Evolutionary conservation across 2,888 invertebrate species (phyloP).

Genomic region (Drosophila macrothrix): DNA sequence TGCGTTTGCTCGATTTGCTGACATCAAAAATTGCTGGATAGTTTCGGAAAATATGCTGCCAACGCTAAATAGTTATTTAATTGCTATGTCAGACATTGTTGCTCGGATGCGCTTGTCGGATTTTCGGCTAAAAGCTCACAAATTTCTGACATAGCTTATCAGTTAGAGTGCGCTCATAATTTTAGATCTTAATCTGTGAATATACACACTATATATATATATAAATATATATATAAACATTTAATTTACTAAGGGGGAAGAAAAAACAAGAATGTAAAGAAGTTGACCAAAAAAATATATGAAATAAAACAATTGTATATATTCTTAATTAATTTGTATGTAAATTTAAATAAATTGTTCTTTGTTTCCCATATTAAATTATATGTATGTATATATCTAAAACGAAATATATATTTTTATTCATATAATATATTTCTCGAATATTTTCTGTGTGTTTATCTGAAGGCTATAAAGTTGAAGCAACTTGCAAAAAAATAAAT

Average conservation of each 20-base stretch:
- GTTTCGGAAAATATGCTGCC: slow-evolving; percentile 30
- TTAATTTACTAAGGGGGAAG: not conserved
- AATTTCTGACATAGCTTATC: not conserved
- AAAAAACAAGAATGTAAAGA: not conserved
- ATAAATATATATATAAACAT: not conserved
- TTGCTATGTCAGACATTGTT: slow-evolving; percentile 1
- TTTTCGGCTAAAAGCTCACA: slow-evolving; percentile 14
- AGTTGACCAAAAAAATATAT: not conserved
- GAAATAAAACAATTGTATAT: not conserved
- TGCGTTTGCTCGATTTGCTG: slow-evolving; percentile 6
- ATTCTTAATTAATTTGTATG: not conserved
- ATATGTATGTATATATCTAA: not conserved
- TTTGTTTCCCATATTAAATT: not conserved
- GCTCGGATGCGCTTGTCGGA: slow-evolving; percentile 18
- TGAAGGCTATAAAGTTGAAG: not conserved
- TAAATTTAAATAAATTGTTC: not conserved
- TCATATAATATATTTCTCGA: not conserved
- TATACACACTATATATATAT: no score
- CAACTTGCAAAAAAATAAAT: not conserved
- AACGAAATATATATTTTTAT: not conserved
- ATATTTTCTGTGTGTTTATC: not conserved
- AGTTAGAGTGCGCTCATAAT: not conserved
- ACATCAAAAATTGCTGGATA: slow-evolving; percentile 35
- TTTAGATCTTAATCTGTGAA: not conserved
- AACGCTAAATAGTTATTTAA: slow-evolving; percentile 3